These are phyloP conservation scores for Pantherophis alleghaniensis DNA, from an alignment of 2,797 vertebrate genomes.

Conservation along the genomic window DNA sequence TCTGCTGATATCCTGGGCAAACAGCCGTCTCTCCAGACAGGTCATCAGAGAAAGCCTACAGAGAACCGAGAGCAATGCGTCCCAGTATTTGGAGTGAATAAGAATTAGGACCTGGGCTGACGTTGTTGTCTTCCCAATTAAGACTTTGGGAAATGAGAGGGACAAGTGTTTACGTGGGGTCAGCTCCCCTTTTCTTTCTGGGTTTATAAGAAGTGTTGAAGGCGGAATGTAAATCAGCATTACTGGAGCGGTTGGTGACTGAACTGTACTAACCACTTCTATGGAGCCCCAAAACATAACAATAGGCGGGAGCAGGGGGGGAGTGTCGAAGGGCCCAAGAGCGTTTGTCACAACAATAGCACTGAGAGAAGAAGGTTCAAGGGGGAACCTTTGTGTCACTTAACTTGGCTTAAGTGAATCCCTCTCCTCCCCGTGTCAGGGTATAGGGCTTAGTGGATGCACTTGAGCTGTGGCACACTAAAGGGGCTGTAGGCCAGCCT, in stretches of 20 bases:
- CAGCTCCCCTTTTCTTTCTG: constrained; percentile 1
- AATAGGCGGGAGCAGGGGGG: too few relatives aligned
- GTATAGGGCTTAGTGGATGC: neutral
- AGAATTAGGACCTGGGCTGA: neutral
- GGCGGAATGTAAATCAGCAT: constrained; percentile 36
- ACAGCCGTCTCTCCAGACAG: neutral
- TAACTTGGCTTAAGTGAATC: neutral
- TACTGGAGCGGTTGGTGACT: constrained; percentile 22
- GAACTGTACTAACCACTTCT: neutral
- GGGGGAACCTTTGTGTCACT: neutral
- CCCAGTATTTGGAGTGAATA: neutral
- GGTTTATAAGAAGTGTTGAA: constrained; percentile 29
- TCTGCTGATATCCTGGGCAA: neutral
- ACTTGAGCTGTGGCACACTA: neutral
- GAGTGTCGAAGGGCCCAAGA: neutral
- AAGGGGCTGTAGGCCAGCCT: neutral
- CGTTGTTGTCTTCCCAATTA: neutral
- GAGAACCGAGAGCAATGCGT: neutral
- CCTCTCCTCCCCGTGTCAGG: neutral
- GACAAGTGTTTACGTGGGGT: constrained; percentile 8
- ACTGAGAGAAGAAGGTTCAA: neutral
- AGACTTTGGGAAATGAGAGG: neutral
- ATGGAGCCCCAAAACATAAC: neutral
- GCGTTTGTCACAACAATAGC: neutral
- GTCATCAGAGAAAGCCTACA: neutral